These are phyloP conservation scores for Tenthredo livida DNA, from an alignment of 2,888 invertebrate genomes.

Conservation along the genomic window DNA sequence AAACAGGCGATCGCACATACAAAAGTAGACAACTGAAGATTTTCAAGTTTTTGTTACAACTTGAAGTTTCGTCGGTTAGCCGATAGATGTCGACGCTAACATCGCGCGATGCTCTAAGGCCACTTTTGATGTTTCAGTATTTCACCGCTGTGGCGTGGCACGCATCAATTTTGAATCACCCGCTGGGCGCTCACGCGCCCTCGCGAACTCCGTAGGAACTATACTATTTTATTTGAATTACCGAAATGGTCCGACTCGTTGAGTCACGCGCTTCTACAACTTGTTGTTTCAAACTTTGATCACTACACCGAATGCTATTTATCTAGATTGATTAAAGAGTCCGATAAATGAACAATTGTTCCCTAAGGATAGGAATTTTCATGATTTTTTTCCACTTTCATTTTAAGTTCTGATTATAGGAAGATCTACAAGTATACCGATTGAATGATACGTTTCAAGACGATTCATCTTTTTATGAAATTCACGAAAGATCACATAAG, in stretches of 20 bases:
- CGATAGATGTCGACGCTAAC: not conserved
- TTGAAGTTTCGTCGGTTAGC: not conserved
- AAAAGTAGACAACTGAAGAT: constrained; percentile 30
- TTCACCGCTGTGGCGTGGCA: not conserved
- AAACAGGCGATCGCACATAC: constrained; percentile 28
- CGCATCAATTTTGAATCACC: not conserved
- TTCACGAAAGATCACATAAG: not conserved
- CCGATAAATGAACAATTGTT: not conserved
- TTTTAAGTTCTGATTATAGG: not conserved
- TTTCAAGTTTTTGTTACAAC: constrained; percentile 40
- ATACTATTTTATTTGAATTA: not conserved
- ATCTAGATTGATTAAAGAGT: not conserved
- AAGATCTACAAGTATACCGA: not conserved
- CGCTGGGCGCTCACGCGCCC: not conserved
- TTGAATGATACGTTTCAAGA: not conserved
- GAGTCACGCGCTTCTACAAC: not conserved
- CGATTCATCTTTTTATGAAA: not conserved
- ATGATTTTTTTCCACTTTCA: not conserved
- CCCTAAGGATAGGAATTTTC: not conserved
- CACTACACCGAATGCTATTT: not conserved
- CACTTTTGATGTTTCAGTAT: not conserved
- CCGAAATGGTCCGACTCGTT: not conserved
- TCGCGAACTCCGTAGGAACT: not conserved
- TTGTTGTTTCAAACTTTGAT: constrained; percentile 7
- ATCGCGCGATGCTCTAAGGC: not conserved